phyloP scores from a whole-genome alignment of 30 jellyfish, hydroid and myxozoan genomes.

The Chironex yamaguchii region DNA sequence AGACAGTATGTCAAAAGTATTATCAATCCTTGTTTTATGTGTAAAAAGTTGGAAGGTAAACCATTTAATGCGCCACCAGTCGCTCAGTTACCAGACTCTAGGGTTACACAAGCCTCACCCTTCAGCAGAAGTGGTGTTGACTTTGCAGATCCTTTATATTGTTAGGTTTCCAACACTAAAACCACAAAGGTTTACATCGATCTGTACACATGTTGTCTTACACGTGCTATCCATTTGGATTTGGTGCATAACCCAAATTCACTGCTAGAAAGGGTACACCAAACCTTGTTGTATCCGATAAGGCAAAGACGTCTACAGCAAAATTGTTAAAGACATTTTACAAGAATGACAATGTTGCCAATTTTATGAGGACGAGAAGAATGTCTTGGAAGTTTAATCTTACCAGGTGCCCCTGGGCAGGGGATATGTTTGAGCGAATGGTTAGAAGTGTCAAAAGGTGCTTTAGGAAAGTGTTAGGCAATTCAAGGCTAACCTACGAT shows the following conservation, averaged over 20 bases:
- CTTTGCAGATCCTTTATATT: constrained; percentile 59
- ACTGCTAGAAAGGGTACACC: constrained; percentile 60
- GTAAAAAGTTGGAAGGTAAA: not conserved
- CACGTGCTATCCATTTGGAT: constrained; percentile 64
- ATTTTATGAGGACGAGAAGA: not conserved
- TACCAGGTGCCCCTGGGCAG: constrained; percentile 52
- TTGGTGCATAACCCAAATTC: constrained; percentile 14
- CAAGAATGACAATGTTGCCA: not conserved
- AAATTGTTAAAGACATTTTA: not conserved
- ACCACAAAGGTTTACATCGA: constrained; percentile 19
- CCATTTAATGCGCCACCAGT: not conserved
- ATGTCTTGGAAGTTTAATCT: constrained; percentile 27
- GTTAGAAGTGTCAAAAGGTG: constrained; percentile 52
- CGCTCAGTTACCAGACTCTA: constrained; percentile 49
- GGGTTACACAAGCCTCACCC: constrained; percentile 59
- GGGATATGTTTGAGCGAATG: constrained; percentile 44
- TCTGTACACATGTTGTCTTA: constrained; percentile 53
- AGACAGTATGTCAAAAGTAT: constrained; percentile 9
- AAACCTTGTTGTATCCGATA: constrained; percentile 26
- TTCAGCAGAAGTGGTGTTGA: constrained; percentile 56
- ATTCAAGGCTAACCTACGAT: constrained; percentile 15
- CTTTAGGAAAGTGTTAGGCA: constrained; percentile 12
- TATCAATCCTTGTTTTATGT: not conserved
- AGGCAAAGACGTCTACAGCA: constrained; percentile 63
- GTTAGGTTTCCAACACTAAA: constrained; percentile 11